Evolutionary conservation across 2,797 vertebrate genomes (phyloP), one percentile per base, ranked within the genome.

Genomic region (Buphagus erythrorhynchus): DNA sequence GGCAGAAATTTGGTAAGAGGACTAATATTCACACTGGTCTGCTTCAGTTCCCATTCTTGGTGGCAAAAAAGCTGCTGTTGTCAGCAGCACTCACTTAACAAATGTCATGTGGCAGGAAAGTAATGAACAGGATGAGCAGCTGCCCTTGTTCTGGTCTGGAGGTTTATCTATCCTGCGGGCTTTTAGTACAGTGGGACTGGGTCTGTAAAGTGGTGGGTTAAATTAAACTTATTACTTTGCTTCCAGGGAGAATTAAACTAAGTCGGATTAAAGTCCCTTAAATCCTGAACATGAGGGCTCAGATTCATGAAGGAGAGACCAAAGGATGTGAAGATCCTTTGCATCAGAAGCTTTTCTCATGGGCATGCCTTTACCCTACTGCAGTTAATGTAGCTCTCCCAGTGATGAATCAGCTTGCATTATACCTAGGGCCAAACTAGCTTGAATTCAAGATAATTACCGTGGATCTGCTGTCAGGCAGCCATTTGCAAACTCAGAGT

Each of bases 381-480:
- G 35, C 45, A 54, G 29, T 38, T 78, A 31, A 33, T 3, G n/a
- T 18, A 74, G 20, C n/a, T 67, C 31, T 90, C 35, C 35, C 29
- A 54, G 0, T 0, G 2, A 43, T 24, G 20, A 55, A 55, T 69
- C 42, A 61, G 36, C 33, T 48, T 74, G 57, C 9, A 10, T 33
- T 74, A 66, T 31, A n/a, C 26, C 2, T 1, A 54, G 52, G 24
- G 18, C 26, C 58, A 86, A 54, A 82, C 8, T 8, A 51, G 14
- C 42, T 43, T 67, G 40, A 42, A 43, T 67, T 58, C 58, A 26
- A 40, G 35, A 33, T 42, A 67, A 42, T 81, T 82, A 12, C 17
- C 5, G 0, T 14, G 29, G 15, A 18, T 49, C 5, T 4, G 10
- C 28, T 49, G 31, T 24, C 69, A 43, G 42, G 33, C 11, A 68